Percentiles rank a stretch among this genome's conserved stretches.
Conservation (phyloP, 2,113 vertebrate species). For the Myocastor coypus region DNA sequence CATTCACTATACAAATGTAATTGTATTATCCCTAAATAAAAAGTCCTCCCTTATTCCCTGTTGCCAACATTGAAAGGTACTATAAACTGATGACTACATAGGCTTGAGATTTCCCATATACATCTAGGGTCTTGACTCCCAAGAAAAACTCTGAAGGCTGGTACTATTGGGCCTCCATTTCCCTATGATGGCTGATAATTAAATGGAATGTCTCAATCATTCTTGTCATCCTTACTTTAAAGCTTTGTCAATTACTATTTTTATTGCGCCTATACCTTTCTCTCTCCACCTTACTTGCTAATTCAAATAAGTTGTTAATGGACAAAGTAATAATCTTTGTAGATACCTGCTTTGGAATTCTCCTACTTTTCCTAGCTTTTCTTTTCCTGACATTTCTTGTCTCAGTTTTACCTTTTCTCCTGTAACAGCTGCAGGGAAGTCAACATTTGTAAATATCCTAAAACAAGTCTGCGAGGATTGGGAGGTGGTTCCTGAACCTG, state of each 20-base stretch:
- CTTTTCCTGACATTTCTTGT: not conserved
- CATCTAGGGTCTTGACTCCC: not conserved
- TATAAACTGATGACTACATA: not conserved
- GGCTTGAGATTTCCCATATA: slow-evolving; percentile 3
- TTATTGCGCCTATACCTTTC: not conserved
- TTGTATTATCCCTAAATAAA: not conserved
- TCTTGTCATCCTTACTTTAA: not conserved
- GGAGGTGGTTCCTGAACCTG: slow-evolving; percentile 95
- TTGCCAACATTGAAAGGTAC: not conserved
- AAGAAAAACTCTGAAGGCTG: not conserved
- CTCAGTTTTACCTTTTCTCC: slow-evolving; percentile 49
- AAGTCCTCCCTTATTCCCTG: not conserved
- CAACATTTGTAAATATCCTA: slow-evolving; percentile 94
- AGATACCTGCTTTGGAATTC: slow-evolving; percentile 33
- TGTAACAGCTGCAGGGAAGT: slow-evolving; percentile 93
- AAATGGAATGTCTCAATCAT: not conserved
- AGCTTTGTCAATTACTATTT: not conserved
- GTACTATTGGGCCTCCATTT: not conserved
- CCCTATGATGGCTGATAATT: not conserved
- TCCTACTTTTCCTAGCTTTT: not conserved
- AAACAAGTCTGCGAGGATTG: slow-evolving; percentile 91
- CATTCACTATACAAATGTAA: not conserved
- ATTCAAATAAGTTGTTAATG: not conserved
- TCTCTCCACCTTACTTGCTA: not conserved
- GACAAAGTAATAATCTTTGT: not conserved